Evolutionary conservation across 1,140 invertebrate genomes (phyloP), one percentile per base, ranked within the genome.

Genomic region (Oscheius sp.): DNA sequence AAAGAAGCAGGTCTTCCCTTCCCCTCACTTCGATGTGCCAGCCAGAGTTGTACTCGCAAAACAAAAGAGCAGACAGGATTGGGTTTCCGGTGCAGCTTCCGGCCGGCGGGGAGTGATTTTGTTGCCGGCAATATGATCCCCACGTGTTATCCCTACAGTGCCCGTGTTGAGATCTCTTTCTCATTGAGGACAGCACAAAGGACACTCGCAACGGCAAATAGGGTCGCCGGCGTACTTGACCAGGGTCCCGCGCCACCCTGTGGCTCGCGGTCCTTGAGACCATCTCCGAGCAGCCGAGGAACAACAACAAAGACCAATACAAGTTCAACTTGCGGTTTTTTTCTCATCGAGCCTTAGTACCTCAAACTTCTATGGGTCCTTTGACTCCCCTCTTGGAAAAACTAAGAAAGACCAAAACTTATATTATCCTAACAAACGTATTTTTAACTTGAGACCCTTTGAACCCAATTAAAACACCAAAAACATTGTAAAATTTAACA

Each of bases 121-220:
- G 23, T 7, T 15, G 7, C 23, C 28, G 23, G 49, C 49, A 55
- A 55, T 23, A 4, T 4, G 49, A 55, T 55, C 49, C 49, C 15
- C 23, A 15, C 23, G 23, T 55, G 49, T 55, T 55, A 55, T 55
- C 49, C 49, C 49, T 55, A 13, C 7, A 7, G 49, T 13, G 49
- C 49, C 28, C 23, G 49, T 55, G 28, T 55, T 55, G 49, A 55
- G 49, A 55, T 55, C 49, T 55, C 49, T 55, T 55, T 55, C 49
- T 42, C 49, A 55, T 55, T 55, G 49, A 55, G 49, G 49, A 55
- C 49, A 55, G 49, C 23, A 55, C 49, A 55, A 55, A 55, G 49
- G 49, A 55, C 49, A 7, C 23, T 55, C 49, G 49, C 49, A 20
- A 7, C 28, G 49, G 49, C 49, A 55, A 55, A 55, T 55, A 55